phyloP scores from a whole-genome alignment of 2,888 invertebrate genomes.

The Cerastoderma edule region DNA sequence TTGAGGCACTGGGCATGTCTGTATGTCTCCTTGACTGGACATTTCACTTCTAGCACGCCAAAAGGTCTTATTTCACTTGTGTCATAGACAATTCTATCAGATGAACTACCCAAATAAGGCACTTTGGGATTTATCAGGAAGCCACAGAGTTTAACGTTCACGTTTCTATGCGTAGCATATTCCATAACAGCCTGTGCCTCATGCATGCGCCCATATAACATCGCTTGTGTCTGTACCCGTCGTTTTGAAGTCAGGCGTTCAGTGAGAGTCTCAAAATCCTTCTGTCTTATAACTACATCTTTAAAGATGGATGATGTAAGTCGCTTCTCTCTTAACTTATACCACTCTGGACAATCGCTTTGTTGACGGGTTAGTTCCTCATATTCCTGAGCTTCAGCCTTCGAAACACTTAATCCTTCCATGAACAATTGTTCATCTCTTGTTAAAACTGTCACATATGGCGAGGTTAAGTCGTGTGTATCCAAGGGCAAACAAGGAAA shows the following conservation, averaged over 20 bases:
- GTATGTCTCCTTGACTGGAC: constrained; percentile 18
- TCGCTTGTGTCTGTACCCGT: constrained; percentile 14
- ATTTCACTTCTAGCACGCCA: constrained; percentile 28
- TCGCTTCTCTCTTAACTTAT: constrained; percentile 13
- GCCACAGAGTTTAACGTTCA: constrained; percentile 15
- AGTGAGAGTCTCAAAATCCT: constrained; percentile 22
- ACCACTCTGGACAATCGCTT: constrained; percentile 28
- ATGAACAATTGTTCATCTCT: constrained; percentile 26
- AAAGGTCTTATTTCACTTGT: constrained; percentile 14
- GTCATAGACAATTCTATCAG: constrained; percentile 23
- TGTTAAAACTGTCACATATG: background rate
- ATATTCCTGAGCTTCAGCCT: constrained; percentile 5
- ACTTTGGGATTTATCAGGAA: constrained; percentile 7
- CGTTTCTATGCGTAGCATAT: constrained; percentile 20
- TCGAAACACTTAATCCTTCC: background rate
- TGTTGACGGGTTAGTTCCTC: constrained; percentile 25
- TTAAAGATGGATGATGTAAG: constrained; percentile 21
- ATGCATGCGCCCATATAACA: constrained; percentile 25
- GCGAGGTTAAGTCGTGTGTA: constrained; percentile 14
- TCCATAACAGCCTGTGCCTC: constrained; percentile 25
- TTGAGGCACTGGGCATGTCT: constrained; percentile 19
- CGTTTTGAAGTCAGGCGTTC: constrained; percentile 18
- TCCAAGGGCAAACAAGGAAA: constrained; percentile 22
- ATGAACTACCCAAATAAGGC: constrained; percentile 11
- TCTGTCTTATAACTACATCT: constrained; percentile 20